phyloP scores from a whole-genome alignment of 2,797 vertebrate species.

The Columba guinea region DNA sequence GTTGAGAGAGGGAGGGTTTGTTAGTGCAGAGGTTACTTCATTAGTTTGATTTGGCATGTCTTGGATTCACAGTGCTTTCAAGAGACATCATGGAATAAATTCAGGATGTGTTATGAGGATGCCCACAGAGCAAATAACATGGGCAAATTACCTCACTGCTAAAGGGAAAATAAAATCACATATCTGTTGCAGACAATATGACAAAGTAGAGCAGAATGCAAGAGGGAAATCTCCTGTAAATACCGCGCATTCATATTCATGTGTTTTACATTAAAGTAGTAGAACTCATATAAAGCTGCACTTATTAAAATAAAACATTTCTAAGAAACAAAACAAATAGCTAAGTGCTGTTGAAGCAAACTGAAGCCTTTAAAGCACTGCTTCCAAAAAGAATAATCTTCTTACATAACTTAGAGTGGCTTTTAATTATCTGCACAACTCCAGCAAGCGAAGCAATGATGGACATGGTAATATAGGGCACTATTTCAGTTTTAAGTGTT shows the following conservation, averaged over 20 bases:
- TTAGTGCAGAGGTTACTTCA: slow-evolving; percentile 70
- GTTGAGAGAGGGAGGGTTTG: slow-evolving; percentile 34
- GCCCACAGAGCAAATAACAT: slow-evolving; percentile 78
- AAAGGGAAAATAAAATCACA: slow-evolving; percentile 64
- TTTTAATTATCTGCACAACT: slow-evolving; percentile 61
- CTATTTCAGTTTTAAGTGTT: background rate
- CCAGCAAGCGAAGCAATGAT: background rate
- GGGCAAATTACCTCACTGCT: slow-evolving; percentile 70
- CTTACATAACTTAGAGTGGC: background rate
- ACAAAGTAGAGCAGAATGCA: slow-evolving; percentile 40
- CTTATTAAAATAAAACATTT: slow-evolving; percentile 30
- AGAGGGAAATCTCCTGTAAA: slow-evolving; percentile 36
- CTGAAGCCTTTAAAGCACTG: background rate
- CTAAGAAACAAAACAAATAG: slow-evolving; percentile 21
- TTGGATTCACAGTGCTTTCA: slow-evolving; percentile 72
- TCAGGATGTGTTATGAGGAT: slow-evolving; percentile 72
- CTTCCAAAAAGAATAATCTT: background rate
- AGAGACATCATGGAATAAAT: slow-evolving; percentile 75
- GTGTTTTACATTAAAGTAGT: slow-evolving; percentile 11
- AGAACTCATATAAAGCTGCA: background rate
- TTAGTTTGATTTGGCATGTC: slow-evolving; percentile 83
- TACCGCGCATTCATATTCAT: slow-evolving; percentile 24
- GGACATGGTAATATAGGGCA: background rate
- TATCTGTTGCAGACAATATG: slow-evolving; percentile 37
- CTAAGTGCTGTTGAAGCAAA: background rate